Base-by-base conservation (phyloP, 2,888 invertebrate genomes). In the Leucoptera coffeella region DNA sequence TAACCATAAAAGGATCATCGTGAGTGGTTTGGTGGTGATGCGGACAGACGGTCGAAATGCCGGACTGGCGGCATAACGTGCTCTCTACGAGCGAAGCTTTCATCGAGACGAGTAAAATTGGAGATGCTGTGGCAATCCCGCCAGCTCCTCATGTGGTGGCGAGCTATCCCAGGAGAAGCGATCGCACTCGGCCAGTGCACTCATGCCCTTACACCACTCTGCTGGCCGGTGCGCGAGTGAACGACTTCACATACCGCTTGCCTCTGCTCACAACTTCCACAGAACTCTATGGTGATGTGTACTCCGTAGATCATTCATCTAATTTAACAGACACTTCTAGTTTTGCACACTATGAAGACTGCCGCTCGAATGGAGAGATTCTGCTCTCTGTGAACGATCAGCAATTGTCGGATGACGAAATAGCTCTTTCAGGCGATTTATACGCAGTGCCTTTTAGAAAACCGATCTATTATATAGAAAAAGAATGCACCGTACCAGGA, bases 11-110 rank as follows among this genome's bases (percentile, higher is more conserved):
- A 28, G 35, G 37, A 42, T 38, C 36, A 37, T 33, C 39, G 37
- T 35, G 44, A 43, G 39, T 35, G 29, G 33, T 27, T 34, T 36
- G 41, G 43, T 43, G 58, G 65, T 64, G 53, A 64, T 65, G 62
- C 49, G 58, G 47, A 41, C 45, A 39, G 25, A 35, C 14, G 41
- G 49, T 39, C 46, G 60, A 50, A 40, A 72, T 72, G 72, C 71
- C 72, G 39, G 71, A 71, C 48, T 72, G 72, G 72, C 62, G 72
- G 39, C 67, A 71, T 59, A 72, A 72, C 53, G 67, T 72, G 42
- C 50, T 72, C 42, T 71, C 71, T 38, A 67, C 72, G 42, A 69
- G 62, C 49, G 72, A 71, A 52, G 69, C 69, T 41, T 67, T 58
- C 41, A 53, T 64, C 36, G 54, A 59, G 36, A 51, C 48, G 32